Evolutionary conservation across 2,113 vertebrate species (phyloP).

Genomic region (Bostrychus sinensis): DNA sequence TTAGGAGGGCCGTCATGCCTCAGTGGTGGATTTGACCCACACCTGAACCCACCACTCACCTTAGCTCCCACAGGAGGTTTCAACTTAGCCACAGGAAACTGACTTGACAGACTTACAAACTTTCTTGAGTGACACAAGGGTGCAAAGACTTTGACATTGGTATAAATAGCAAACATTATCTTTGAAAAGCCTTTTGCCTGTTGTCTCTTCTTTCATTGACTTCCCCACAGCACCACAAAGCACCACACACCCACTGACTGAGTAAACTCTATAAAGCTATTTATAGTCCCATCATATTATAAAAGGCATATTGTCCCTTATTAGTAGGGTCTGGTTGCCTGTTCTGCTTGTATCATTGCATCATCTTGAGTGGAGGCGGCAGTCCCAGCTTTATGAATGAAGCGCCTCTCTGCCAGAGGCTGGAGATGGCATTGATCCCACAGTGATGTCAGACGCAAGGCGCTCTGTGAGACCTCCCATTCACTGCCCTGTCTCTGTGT

Average conservation of each 20-base stretch:
- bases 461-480: slow-evolving; percentile 74
- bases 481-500: slow-evolving; percentile 59
- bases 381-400: slow-evolving; percentile 79
- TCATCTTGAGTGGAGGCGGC: slow-evolving; percentile 66
- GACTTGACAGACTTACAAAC: slow-evolving; percentile 34
- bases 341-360: slow-evolving; percentile 69
- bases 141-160: slow-evolving; percentile 20
- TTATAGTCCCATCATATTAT: slow-evolving; percentile 62
- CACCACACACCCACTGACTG: slow-evolving; percentile 39
- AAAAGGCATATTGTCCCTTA: slow-evolving; percentile 64
- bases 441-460: slow-evolving; percentile 75
- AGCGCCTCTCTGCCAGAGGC: slow-evolving; percentile 67
- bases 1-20: slow-evolving; percentile 21
- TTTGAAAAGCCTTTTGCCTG: slow-evolving; percentile 30
- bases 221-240: slow-evolving; percentile 37
- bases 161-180: slow-evolving; percentile 32
- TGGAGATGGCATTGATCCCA: slow-evolving; percentile 74
- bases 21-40: slow-evolving; percentile 29
- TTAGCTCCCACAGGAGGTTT: slow-evolving; percentile 61
- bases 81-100: slow-evolving; percentile 64
- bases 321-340: slow-evolving; percentile 66
- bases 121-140: slow-evolving; percentile 16
- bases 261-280: slow-evolving; percentile 56
- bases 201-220: slow-evolving; percentile 33
- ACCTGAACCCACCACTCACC: slow-evolving; percentile 48